These are phyloP conservation scores for Drepana arcuata DNA, from an alignment of 1,140 invertebrate genomes.

Conservation along the genomic window DNA sequence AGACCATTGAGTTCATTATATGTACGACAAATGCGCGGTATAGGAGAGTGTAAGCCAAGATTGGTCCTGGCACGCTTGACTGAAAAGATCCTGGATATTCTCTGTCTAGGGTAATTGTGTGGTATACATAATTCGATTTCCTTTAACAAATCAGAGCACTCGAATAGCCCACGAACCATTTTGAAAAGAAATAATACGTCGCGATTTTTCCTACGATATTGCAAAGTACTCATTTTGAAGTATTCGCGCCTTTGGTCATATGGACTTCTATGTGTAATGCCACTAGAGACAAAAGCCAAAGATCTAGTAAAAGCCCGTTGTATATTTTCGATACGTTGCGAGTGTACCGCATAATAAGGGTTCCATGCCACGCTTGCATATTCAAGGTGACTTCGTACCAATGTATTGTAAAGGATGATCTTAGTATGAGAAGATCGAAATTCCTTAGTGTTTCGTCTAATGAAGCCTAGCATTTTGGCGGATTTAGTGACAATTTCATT, in stretches of 20 bases:
- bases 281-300: not conserved
- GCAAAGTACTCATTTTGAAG: not conserved
- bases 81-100: no score
- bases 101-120: no score
- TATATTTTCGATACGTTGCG: constrained; percentile 11
- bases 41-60: no score
- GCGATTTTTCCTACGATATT: not conserved
- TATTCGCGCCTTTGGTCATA: not conserved
- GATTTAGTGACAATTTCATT: constrained; percentile 2
- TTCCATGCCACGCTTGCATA: constrained; percentile 13
- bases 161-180: no score
- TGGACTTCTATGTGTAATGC: constrained; percentile 1
- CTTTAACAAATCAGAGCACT: no score
- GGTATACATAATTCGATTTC: no score
- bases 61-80: no score
- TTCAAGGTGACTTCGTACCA: constrained; percentile 12
- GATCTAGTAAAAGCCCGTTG: constrained; percentile 10
- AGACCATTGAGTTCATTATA: no score
- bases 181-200: not conserved
- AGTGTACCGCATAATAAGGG: constrained; percentile 8
- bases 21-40: no score
- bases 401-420: constrained; percentile 6
- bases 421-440: constrained; percentile 1
- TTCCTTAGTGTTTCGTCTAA: constrained; percentile 8
- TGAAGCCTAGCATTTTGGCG: constrained; percentile 10